A percentile compares a stretch with the other conserved stretches of the same genome.
Conservation (phyloP, 2,113 vertebrate species). For the Gnathonemus longibarbis region DNA sequence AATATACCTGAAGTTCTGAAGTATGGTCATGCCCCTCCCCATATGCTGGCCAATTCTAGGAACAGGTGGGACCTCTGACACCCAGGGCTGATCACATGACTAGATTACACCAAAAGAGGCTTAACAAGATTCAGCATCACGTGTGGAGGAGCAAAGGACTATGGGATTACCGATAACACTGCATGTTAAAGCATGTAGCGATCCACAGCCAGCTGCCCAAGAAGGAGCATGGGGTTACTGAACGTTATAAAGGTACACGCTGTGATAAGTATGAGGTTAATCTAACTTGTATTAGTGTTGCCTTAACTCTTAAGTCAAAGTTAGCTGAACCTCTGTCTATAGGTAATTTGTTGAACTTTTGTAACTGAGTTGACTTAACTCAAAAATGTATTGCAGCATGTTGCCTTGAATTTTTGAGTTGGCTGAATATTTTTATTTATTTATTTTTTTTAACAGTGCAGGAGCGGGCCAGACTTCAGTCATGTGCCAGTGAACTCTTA, state of each 20-base stretch:
- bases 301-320: no score
- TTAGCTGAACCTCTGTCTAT: no score
- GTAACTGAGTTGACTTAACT: no score
- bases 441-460: neutral
- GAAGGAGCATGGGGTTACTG: neutral
- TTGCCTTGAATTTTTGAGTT: no score
- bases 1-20: no score
- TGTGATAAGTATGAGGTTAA: neutral
- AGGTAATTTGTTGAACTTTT: no score
- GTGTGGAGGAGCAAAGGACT: neutral
- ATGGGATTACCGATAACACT: neutral
- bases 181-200: neutral
- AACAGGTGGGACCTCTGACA: neutral
- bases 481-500: neutral
- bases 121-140: neutral
- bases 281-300: no score
- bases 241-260: neutral
- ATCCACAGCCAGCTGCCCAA: neutral
- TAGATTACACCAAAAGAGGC: conserved; percentile 12
- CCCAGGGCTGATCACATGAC: neutral
- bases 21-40: neutral
- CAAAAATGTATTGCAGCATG: no score
- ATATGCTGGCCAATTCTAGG: neutral
- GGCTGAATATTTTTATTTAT: no score
- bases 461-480: neutral